Evolutionary conservation across 2,888 invertebrate genomes (phyloP).

Genomic region (Dromius quadrimaculatus): DNA sequence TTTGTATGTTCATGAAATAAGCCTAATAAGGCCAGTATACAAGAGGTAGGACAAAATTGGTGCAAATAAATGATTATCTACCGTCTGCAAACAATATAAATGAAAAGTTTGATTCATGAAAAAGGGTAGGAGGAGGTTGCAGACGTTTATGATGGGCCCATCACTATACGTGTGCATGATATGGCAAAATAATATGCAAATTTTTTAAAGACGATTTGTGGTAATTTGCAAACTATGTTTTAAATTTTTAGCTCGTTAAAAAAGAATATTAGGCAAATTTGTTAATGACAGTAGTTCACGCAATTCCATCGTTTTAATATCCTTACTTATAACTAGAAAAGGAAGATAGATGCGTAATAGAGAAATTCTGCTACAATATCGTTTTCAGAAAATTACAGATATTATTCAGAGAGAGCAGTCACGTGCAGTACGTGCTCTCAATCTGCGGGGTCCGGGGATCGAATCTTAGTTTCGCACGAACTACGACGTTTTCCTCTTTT

Average conservation of each 20-base stretch:
- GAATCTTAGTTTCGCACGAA: conserved; percentile 31
- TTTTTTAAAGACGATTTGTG: conserved; percentile 25
- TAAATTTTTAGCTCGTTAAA: conserved; percentile 24
- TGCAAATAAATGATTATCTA: no score
- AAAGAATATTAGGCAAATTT: conserved; percentile 31
- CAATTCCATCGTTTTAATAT: conserved; percentile 37
- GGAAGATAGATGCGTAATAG: background rate
- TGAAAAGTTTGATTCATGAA: no score
- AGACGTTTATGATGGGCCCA: no score
- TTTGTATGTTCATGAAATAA: no score
- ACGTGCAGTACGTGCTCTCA: conserved; percentile 19
- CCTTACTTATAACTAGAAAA: background rate
- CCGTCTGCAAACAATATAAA: no score
- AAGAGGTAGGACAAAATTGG: no score
- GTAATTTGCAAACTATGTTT: conserved; percentile 26
- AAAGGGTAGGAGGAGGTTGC: no score
- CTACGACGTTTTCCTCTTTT: conserved; percentile 29
- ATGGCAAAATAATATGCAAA: conserved; percentile 15
- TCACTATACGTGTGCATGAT: no score
- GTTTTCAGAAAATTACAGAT: conserved; percentile 24
- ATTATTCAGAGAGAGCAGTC: conserved; percentile 26
- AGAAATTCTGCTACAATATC: conserved; percentile 15
- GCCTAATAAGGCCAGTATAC: no score
- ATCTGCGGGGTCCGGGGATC: conserved; percentile 13
- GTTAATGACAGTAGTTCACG: conserved; percentile 31